phyloP scores from a whole-genome alignment of 2,797 vertebrate genomes.

The Euphonia xanthogaster region DNA sequence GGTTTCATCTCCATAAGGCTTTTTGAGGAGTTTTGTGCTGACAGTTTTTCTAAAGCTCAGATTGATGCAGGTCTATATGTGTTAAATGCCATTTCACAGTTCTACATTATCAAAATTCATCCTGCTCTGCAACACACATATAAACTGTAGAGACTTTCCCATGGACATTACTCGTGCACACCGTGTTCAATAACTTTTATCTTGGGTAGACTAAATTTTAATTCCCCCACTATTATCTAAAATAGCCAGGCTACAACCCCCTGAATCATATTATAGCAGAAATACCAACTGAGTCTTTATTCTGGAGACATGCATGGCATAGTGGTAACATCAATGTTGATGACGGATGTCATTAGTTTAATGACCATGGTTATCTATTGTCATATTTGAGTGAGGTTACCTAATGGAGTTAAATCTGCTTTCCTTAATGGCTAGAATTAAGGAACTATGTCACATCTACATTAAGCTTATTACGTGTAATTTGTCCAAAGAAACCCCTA shows the following conservation, averaged over 20 bases:
- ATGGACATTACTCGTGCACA: neutral
- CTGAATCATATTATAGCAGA: neutral
- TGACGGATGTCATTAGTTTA: slow-evolving; percentile 62
- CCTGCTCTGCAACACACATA: neutral
- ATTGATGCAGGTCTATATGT: neutral
- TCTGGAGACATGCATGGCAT: neutral
- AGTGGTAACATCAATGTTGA: neutral
- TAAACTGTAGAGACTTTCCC: neutral
- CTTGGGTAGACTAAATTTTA: neutral
- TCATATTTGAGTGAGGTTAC: slow-evolving; percentile 35
- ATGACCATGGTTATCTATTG: slow-evolving; percentile 44
- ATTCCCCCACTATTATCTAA: neutral
- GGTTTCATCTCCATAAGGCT: neutral
- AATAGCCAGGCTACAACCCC: neutral
- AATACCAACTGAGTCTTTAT: neutral
- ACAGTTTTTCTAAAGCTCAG: neutral
- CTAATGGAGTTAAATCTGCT: slow-evolving; percentile 53
- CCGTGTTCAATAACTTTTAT: neutral
- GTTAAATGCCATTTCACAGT: neutral
- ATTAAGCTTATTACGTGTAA: slow-evolving; percentile 56
- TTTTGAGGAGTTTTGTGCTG: neutral
- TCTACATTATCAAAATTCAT: neutral
- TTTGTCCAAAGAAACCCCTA: slow-evolving; percentile 56
- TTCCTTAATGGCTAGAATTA: slow-evolving; percentile 64
- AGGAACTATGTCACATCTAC: slow-evolving; percentile 56